Base-by-base conservation (phyloP, 2,888 invertebrate species). In the Hydrotaea cyrtoneurina region DNA sequence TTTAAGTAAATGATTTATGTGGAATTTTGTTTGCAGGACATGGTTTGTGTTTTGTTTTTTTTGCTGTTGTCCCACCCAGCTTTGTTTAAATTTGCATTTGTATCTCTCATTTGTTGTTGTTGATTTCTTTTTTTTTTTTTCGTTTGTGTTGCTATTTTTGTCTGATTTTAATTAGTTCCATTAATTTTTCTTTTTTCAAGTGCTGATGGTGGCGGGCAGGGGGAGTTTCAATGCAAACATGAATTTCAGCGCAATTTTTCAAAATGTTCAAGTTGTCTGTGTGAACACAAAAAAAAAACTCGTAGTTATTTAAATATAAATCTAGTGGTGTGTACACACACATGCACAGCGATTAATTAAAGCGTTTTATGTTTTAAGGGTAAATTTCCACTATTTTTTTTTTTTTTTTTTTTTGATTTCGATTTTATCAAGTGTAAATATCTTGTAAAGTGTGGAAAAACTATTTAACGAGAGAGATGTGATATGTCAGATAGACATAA, bases 1-100 rank as follows among this genome's bases (percentile, higher is more conserved):
- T 59, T 82, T 74, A 77, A 57, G 17, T 77, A 59, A 77, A 81
- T 81, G 73, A 69, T 82, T 78, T 82, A 78, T 81, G 46, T 62
- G 46, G 55, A 71, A 50, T 50, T 74, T n/a, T 36, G 64, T 74
- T 80, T 57, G 78, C 72, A 59, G 59, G 59, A 59, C 59, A 23
- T 23, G 13, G 5, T 55, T 7, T 23, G 55, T 2, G 0, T n/a
- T 50, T n/a, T 50, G 3, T 50, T 2, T 21, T 4, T 2, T 8
- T 55, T 1, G 10, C 13, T 26, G 23, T 59, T 2, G 4, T 23
- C 19, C 13, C 19, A 7, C 10, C 7, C 31, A 31, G 31, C 31
- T 43, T 43, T 57, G 19, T 4, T 57, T 23, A 57, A 57, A 11
- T 57, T 57, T 7, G 21, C 57, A 57, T 19, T 57, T 13, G 10